phyloP scores from a whole-genome alignment of 2,113 vertebrate genomes.

The Labeo catla region DNA sequence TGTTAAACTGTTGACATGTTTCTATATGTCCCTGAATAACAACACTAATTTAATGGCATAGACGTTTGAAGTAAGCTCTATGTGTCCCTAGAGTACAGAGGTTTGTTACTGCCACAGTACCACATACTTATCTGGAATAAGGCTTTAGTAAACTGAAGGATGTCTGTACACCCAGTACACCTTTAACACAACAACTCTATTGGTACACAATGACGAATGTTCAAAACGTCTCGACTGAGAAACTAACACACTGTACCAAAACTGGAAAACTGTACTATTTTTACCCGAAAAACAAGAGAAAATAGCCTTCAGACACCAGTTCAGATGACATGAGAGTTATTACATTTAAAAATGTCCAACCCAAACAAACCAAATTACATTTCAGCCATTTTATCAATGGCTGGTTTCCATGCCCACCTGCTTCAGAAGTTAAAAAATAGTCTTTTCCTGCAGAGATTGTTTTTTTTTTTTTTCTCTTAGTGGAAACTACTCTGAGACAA shows the following conservation, averaged over 20 bases:
- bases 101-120: neutral
- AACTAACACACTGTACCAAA: neutral
- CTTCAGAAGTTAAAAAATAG: neutral
- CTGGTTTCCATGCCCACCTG: constrained; percentile 1
- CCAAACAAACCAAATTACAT: neutral
- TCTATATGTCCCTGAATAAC: neutral
- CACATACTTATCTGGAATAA: neutral
- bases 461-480: neutral
- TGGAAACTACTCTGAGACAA: neutral
- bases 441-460: neutral
- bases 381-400: neutral
- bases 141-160: neutral
- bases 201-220: neutral
- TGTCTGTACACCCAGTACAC: neutral
- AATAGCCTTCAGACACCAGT: neutral
- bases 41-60: neutral
- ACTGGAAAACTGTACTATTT: neutral
- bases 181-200: neutral
- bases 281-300: neutral
- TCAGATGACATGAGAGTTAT: neutral
- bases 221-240: neutral
- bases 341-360: constrained; percentile 5
- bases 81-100: neutral
- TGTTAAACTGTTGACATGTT: neutral
- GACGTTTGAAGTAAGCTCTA: neutral